Percentiles rank a stretch among this genome's conserved stretches.
These are phyloP conservation scores for Hypotaenidia philippensis DNA, from an alignment of 2,797 vertebrate species.

Conservation along the genomic window DNA sequence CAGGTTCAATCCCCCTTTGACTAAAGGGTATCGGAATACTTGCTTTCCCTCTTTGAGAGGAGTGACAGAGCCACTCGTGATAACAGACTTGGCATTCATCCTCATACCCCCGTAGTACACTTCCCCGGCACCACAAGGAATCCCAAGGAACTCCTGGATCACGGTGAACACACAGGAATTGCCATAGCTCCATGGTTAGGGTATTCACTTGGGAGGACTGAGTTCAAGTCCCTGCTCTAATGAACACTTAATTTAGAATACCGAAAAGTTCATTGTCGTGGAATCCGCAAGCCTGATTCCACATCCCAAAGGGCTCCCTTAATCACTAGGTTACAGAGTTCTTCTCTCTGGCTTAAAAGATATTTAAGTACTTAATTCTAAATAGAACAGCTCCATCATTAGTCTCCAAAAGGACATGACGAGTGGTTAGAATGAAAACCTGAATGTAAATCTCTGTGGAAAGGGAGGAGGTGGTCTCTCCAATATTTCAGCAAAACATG, in stretches of 20 bases:
- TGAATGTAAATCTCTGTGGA: neutral
- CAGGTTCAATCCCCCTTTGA: neutral
- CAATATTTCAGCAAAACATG: neutral
- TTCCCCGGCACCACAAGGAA: neutral
- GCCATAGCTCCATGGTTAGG: neutral
- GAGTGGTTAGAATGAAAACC: neutral
- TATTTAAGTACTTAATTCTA: neutral
- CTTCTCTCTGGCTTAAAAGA: neutral
- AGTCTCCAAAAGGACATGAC: neutral
- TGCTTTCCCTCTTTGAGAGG: neutral
- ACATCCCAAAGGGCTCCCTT: neutral
- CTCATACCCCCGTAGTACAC: fast-evolving
- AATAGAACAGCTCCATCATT: neutral
- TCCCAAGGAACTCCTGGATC: neutral
- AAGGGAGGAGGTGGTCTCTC: neutral
- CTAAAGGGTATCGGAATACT: neutral
- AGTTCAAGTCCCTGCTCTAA: neutral
- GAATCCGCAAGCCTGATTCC: neutral
- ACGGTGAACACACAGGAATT: fast-evolving
- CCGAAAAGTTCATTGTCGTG: neutral
- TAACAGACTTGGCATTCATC: neutral
- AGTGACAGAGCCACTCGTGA: fast-evolving
- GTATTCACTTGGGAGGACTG: neutral
- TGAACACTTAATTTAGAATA: conserved; percentile 1
- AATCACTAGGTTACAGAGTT: neutral